Conservation (phyloP, 2,888 invertebrate species). For the Tanaodytes sp. region DNA sequence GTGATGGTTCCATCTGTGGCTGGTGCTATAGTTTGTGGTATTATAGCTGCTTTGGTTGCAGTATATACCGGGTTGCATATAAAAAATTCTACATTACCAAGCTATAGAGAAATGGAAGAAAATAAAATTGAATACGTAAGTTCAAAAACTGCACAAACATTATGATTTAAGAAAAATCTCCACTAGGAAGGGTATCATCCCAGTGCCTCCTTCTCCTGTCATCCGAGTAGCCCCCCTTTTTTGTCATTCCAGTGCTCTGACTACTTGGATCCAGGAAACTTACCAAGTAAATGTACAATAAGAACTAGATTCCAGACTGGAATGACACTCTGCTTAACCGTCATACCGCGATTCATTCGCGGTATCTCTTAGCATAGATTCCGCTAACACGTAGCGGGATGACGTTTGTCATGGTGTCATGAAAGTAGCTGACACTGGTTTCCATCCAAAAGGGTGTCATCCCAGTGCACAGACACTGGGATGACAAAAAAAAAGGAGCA, state of each 20-base stretch:
- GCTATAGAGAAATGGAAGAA: slow-evolving; percentile 10
- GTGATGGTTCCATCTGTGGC: slow-evolving; percentile 5
- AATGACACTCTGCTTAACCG: too few relatives aligned
- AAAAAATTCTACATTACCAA: slow-evolving; percentile 8
- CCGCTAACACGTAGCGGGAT: too few relatives aligned
- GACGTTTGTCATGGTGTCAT: too few relatives aligned
- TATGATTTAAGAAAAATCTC: slow-evolving; percentile 10
- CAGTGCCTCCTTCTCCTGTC: too few relatives aligned
- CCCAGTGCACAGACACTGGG: too few relatives aligned
- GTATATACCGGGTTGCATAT: slow-evolving; percentile 5
- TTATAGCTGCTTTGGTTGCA: slow-evolving; percentile 3
- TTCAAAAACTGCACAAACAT: slow-evolving; percentile 4
- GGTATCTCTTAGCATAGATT: too few relatives aligned
- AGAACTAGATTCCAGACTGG: too few relatives aligned
- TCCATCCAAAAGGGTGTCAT: too few relatives aligned
- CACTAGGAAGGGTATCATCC: slow-evolving; percentile 1
- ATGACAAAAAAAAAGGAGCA: too few relatives aligned
- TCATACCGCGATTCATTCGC: too few relatives aligned
- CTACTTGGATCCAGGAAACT: not conserved
- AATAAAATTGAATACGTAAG: slow-evolving; percentile 8
- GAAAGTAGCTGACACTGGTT: too few relatives aligned
- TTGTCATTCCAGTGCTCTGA: not conserved
- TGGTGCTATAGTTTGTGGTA: not conserved
- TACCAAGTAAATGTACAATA: not conserved
- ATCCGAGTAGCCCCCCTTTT: not conserved